Evolutionary conservation across 2,113 vertebrate species (phyloP).

Genomic region (Alethe castanea): DNA sequence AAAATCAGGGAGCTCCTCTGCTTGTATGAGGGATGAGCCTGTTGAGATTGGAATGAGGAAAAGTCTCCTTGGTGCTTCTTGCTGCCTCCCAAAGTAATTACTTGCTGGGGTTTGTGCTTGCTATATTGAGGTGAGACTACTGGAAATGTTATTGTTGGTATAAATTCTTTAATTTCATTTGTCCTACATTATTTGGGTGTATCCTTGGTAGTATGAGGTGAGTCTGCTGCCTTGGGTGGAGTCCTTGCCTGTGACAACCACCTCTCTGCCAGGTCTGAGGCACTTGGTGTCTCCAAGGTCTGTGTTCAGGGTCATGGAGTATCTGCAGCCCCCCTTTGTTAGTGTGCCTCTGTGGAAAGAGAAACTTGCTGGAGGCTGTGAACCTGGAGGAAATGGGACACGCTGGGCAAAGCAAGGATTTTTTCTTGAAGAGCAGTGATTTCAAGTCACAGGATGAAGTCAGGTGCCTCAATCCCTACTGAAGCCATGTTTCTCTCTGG

Average conservation of each 20-base stretch:
- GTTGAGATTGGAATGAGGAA: background rate
- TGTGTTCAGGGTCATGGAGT: background rate
- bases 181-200: background rate
- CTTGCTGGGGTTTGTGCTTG: background rate
- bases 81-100: background rate
- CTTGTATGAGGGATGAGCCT: background rate
- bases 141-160: background rate
- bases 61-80: background rate
- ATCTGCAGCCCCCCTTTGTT: background rate
- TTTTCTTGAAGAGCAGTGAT: background rate
- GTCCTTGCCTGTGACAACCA: background rate
- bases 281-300: background rate
- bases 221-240: background rate
- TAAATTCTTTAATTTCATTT: background rate
- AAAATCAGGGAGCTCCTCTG: background rate
- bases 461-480: background rate
- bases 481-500: background rate
- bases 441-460: background rate
- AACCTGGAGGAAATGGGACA: background rate
- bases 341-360: background rate
- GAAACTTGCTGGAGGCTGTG: background rate
- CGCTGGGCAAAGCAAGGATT: background rate
- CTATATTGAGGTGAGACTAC: background rate
- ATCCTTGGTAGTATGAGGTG: background rate
- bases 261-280: rapidly evolving